Base-by-base conservation (phyloP, 2,113 vertebrate species). In the Sprattus sprattus region DNA sequence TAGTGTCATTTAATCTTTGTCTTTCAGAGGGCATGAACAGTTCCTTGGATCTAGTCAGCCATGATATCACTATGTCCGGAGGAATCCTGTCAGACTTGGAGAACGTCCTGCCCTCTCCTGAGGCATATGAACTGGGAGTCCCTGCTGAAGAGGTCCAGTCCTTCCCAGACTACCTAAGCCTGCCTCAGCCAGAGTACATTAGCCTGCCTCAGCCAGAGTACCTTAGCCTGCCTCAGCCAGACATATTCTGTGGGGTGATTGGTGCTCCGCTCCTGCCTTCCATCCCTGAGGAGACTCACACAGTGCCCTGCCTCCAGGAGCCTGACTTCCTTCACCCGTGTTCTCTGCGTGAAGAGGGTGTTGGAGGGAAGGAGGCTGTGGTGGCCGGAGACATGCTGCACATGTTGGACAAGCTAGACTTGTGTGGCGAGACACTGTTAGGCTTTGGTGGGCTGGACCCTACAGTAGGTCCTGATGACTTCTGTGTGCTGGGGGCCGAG, bases 321-420 rank as follows among this genome's bases (percentile, higher is more conserved):
- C 92, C 89, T 85, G 91, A 93, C 88, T 93, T 93, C 85, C 83
- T 93, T 84, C 93, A 93, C 11, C 91, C 89, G 0, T 88, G 93
- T 49, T 93, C 87, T 82, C 90, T 92, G 0, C 93, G 91, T 11
- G 91, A 94, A 64, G 93, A 94, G 9, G 90, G 93, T 25, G 9
- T 71, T 20, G 71, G 32, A 5, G 82, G 90, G 49, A 88, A 25
- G 8, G 87, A 52, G 20, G 87, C 87, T 0, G 32, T 89, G 39
- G 84, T 90, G 0, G 88, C 88, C 0, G 89, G 90, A 39, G 71
- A 78, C 3, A 91, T 92, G 7, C 89, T 93, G 88, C 91, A 93
- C 2, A 90, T 94, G 90, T 45, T 93, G 0, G 88, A 94, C 82
- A 92, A 89, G 82, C 92, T 93, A 18, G 93, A 91, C 25, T 82